A percentile compares a stretch with the other conserved stretches of the same genome.
These are phyloP conservation scores for Halcyon leucocephala DNA, from an alignment of 2,797 vertebrate species.

Conservation along the genomic window DNA sequence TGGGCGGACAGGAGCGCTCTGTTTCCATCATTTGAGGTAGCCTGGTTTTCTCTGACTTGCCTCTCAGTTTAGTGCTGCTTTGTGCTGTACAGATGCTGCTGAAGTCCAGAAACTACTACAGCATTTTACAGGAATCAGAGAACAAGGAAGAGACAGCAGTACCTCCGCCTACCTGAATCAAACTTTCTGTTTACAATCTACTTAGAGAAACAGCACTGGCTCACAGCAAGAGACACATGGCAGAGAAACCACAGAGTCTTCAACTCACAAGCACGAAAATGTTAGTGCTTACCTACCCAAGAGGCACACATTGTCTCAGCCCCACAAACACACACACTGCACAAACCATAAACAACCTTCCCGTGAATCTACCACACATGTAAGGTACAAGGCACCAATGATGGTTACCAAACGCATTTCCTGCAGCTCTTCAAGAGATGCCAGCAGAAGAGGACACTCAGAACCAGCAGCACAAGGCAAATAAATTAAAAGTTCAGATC, in stretches of 20 bases:
- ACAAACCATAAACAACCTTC: background rate
- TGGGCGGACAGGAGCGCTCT: background rate
- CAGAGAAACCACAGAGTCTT: background rate
- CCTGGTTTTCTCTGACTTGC: background rate
- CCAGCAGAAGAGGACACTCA: background rate
- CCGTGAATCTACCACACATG: background rate
- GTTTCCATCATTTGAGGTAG: background rate
- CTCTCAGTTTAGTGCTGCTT: background rate
- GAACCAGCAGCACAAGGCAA: background rate
- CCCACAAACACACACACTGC: background rate
- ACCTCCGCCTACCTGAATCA: background rate
- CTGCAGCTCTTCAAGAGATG: background rate
- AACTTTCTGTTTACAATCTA: background rate
- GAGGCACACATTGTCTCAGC: accelerated
- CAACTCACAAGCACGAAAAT: background rate
- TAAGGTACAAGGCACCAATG: background rate
- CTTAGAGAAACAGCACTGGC: background rate
- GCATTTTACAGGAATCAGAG: background rate
- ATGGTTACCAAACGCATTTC: background rate
- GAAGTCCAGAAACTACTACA: background rate
- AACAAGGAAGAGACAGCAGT: background rate
- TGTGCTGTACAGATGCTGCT: background rate
- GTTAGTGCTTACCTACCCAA: background rate
- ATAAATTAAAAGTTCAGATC: background rate
- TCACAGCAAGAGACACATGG: background rate